Evolutionary conservation across 1,140 invertebrate species (phyloP), one percentile per base, ranked within the genome.

Genomic region (Mylabris phalerata): DNA sequence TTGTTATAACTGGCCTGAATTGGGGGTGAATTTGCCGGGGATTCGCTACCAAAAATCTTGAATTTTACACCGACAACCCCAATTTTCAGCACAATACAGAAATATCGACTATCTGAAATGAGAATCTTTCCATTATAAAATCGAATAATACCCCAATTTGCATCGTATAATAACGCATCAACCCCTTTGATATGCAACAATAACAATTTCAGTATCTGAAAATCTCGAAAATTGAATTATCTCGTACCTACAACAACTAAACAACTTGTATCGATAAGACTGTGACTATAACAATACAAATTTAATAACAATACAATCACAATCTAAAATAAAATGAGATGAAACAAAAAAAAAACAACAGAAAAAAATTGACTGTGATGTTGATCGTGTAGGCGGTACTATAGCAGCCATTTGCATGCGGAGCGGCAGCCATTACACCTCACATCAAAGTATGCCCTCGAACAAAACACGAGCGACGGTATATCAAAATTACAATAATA

Each of bases 401-500:
- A 49, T 59, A 59, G 64, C 61, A 61, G 64, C 64, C 64, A 66
- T 66, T 66, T 66, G 61, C 64, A 66, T 66, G 64, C 60, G 60
- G 58, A 66, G 64, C 64, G 64, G 61, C 61, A 63, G 64, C 64
- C 64, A 66, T 66, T 66, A 63, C 61, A 66, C 64, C 61, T 63
- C 58, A 59, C 52, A 66, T 66, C 64, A 66, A 66, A 66, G 64
- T 54, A 54, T 61, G 58, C 59, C 64, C 64, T 55, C 55, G 42
- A 66, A 63, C 63, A 61, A 65, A 62, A 63, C 54, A 58, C 41
- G 41, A 44, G 49, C 51, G 58, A 32, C 49, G 48, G 51, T 55
- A 47, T 64, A 61, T 54, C 58, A 50, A 50, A 57, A 55, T 55
- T 42, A 43, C 44, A 49, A 39, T 66, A 66, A 66, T 59, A 56